Evolutionary conservation across 64 coral and sea anemone genomes (phyloP), one percentile per base, ranked within the genome.

Genomic region (Porites lutea): DNA sequence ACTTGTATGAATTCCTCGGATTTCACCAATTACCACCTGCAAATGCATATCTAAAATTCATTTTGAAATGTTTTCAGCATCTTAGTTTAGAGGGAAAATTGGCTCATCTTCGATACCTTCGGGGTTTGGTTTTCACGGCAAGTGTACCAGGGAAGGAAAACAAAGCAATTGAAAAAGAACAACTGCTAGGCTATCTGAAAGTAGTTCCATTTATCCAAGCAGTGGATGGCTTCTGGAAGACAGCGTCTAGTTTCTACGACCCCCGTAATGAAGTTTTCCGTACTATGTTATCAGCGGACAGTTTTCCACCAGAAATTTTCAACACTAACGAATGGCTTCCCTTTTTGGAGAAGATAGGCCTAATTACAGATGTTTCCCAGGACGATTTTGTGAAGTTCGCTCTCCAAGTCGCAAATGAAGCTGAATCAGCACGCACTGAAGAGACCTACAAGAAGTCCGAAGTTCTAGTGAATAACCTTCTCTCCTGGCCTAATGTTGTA

Each of bases 371-470:
- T 52, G 90, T 92, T 48, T 76, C 37, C 3, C 22, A 86, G 3
- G 18, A 68, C 0, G 52, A 86, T 73, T 92, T 92, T 59, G 1
- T 86, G 8, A 51, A 51, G 44, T 92, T 92, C 78, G 90, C 90
- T 8, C 47, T n/a, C 19, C 52, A 92, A 86, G 90, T 92, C 14
- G 90, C 52, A 23, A 5, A 53, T 5, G 90, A 92, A 92, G 90
- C 81, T 49, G n/a, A 77, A 27, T 55, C 47, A 68, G 50, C 5
- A 12, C 46, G 64, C 52, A 86, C 55, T 65, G 71, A 92, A 15
- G 21, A 7, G 50, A 91, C 89, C 8, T 44, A 73, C 19, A 61
- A 52, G 10, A 91, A 91, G 65, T 91, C 89, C 12, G 3, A 83
- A 65, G 48, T 50, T 20, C 52, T 91, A 13, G 57, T 91, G n/a